Base-by-base conservation (phyloP, 2,113 vertebrate species). In the Crotalus viridis region DNA sequence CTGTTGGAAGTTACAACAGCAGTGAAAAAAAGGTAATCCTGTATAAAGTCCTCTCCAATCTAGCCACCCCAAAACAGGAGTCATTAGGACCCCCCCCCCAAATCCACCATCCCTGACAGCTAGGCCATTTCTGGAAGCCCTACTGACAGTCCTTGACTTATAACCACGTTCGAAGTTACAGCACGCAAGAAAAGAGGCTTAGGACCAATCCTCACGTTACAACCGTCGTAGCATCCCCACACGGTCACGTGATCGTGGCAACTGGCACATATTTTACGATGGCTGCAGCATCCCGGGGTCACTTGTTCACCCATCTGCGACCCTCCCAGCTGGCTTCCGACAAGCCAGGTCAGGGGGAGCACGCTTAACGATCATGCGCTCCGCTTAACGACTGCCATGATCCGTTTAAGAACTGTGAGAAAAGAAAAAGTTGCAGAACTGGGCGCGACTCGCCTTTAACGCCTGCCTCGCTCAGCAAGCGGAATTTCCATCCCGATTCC, bases 291-390 rank as follows among this genome's bases (percentile, higher is more conserved):
- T n/a, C 13, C 26, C 0, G 10, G 26, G 61, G 61, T 64, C 56
- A 8, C 1, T 6, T 5, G 21, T 22, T 21, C 6, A 0, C 2
- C 7, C 7, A 19, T 56, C 19, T 5, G 55, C 55, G 5, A 21
- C 55, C 1, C 19, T 24, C 7, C 4, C 61, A n/a, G 26, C 28
- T 0, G 24, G 24, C 24, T 4, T 61, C 59, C 26, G 12, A n/a
- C 1, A 13, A 0, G 26, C 10, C 61, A 5, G 28, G 3, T 28
- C 10, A 12, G n/a, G 10, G 10, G 59, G 26, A 28, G 61, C 28
- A 5, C 0, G 26, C 4, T 57, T 64, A 64, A 64, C 10, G 0
- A 24, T 26, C 26, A 1, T 4, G 24, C 1, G 59, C 28, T 10
- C 4, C 10, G 10, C 26, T 64, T 64, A 64, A 64, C 1, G 59